Conservation (phyloP, 2,113 vertebrate genomes). For the Agapornis roseicollis region DNA sequence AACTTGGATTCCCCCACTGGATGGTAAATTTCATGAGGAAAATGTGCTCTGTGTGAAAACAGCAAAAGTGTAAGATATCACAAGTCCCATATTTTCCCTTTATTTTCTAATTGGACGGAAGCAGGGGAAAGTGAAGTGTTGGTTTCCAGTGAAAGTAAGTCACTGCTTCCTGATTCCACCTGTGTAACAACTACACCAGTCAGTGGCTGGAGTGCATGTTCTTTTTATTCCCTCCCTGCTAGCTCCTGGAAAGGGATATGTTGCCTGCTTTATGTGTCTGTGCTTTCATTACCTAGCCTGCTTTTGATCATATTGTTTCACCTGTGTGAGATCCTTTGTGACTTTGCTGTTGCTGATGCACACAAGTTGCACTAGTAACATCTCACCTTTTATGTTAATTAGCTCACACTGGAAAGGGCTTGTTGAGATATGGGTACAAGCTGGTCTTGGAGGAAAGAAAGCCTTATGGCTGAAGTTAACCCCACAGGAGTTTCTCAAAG, state of each 20-base stretch:
- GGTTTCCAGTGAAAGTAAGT: background rate
- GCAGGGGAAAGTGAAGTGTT: background rate
- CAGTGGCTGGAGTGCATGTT: background rate
- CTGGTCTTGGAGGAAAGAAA: background rate
- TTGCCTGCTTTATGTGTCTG: background rate
- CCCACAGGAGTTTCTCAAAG: slow-evolving; percentile 30
- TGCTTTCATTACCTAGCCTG: background rate
- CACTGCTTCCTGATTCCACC: background rate
- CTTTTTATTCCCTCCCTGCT: background rate
- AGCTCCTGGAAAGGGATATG: background rate
- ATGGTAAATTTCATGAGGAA: background rate
- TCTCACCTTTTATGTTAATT: background rate
- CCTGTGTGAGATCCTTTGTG: background rate
- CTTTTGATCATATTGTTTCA: background rate
- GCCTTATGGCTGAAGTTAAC: slow-evolving; percentile 11
- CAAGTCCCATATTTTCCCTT: background rate
- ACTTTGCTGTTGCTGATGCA: background rate
- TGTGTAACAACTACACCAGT: background rate
- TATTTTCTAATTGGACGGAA: background rate
- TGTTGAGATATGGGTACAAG: background rate
- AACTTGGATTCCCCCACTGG: background rate
- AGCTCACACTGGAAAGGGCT: background rate
- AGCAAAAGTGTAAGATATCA: background rate
- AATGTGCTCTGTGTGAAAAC: background rate
- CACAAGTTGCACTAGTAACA: background rate